Percentiles rank a stretch among this genome's conserved stretches.
Evolutionary conservation across 2,888 invertebrate genomes (phyloP).

Genomic region (Graphium colonna): DNA sequence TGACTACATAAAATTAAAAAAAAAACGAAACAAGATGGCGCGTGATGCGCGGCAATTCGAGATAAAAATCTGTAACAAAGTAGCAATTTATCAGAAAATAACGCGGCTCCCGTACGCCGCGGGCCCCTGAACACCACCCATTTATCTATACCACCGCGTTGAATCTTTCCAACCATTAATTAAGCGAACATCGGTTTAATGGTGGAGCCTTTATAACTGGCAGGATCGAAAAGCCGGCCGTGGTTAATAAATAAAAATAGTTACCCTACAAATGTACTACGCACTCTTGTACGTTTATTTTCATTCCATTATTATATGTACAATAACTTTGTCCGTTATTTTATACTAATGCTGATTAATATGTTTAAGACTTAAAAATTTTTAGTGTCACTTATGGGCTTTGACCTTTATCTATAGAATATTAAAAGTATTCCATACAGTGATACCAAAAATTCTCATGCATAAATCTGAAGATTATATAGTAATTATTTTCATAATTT

Average conservation of each 20-base stretch:
- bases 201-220: constrained; percentile 11
- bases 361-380: no score
- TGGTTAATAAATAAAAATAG: constrained; percentile 1
- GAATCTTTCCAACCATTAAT: constrained; percentile 22
- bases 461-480: no score
- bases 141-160: constrained; percentile 26
- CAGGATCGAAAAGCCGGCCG: constrained; percentile 7
- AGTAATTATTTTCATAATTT: no score
- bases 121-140: constrained; percentile 25
- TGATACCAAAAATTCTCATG: no score
- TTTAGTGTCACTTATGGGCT: no score
- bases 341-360: no score
- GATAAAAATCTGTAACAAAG: constrained; percentile 23
- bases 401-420: no score
- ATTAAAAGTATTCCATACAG: no score
- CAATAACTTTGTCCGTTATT: background rate
- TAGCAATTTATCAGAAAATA: constrained; percentile 25
- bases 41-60: constrained; percentile 15
- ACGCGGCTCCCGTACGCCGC: constrained; percentile 24
- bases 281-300: no score
- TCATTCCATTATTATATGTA: background rate
- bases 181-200: constrained; percentile 22
- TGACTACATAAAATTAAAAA: no score
- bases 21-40: background rate
- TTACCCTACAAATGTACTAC: background rate